Evolutionary conservation across 2,888 invertebrate species (phyloP).

Genomic region (Vanessa cardui): DNA sequence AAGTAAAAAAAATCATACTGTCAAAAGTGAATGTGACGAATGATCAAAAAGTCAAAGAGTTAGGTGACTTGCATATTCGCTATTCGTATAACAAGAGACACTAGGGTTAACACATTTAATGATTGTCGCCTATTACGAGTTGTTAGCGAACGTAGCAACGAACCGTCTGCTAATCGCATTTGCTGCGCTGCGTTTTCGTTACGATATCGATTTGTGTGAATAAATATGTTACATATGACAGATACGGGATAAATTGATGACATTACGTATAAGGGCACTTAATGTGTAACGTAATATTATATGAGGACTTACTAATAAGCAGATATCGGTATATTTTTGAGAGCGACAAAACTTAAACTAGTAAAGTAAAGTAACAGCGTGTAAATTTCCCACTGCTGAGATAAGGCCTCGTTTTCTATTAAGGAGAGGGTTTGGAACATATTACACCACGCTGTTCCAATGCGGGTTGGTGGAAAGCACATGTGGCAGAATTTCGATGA

Average conservation of each 20-base stretch:
- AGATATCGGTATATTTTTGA: too few species aligned
- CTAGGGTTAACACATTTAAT: constrained; percentile 80
- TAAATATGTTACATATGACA: constrained; percentile 6
- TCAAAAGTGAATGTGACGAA: constrained; percentile 23
- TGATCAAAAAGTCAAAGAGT: constrained; percentile 32
- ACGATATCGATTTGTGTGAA: constrained; percentile 30
- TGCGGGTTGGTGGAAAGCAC: too few species aligned
- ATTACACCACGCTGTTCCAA: too few species aligned
- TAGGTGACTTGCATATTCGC: constrained; percentile 73
- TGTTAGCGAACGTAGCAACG: constrained; percentile 79
- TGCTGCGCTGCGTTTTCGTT: constrained; percentile 60
- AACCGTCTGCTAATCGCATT: constrained; percentile 76
- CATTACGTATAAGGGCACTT: not conserved
- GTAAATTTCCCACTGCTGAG: too few species aligned
- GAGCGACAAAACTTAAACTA: too few species aligned
- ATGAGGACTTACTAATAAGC: too few species aligned
- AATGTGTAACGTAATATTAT: not conserved
- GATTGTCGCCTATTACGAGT: constrained; percentile 74
- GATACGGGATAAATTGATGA: constrained; percentile 12
- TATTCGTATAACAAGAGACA: constrained; percentile 56
- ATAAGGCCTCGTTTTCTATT: too few species aligned
- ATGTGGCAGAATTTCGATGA: too few species aligned
- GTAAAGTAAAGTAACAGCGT: too few species aligned
- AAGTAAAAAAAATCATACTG: too few species aligned
- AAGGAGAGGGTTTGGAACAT: too few species aligned